These are phyloP conservation scores for Poecilobothrus nobilitatus DNA, from an alignment of 2,888 invertebrate genomes.

Conservation along the genomic window DNA sequence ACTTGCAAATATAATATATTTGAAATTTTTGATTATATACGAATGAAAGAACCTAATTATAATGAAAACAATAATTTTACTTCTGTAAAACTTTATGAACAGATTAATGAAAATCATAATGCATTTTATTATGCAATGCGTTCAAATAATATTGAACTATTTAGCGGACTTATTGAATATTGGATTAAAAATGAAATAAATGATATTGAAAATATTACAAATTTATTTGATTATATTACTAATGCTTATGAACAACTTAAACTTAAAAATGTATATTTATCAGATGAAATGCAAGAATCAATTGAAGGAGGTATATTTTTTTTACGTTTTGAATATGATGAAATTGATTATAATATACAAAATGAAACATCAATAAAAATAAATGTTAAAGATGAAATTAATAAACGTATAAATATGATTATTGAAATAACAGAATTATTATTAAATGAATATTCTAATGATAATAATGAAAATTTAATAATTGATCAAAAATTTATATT, in stretches of 20 bases:
- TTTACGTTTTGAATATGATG: slow-evolving; percentile 9
- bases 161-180: slow-evolving; percentile 23
- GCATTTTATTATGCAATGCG: slow-evolving; percentile 29
- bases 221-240: slow-evolving; percentile 25
- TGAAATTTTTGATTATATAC: no score
- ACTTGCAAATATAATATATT: no score
- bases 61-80: no score
- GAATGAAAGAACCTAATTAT: no score
- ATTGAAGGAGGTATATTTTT: slow-evolving; percentile 16
- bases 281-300: slow-evolving; percentile 22
- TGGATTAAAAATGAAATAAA: slow-evolving; percentile 19
- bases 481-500: slow-evolving; percentile 15
- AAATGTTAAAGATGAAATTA: not conserved
- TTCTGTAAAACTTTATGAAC: slow-evolving; percentile 10
- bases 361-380: not conserved
- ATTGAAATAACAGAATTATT: slow-evolving; percentile 9
- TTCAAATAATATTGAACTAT: slow-evolving; percentile 22
- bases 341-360: not conserved
- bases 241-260: slow-evolving; percentile 25
- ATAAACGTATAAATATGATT: slow-evolving; percentile 13
- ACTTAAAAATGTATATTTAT: slow-evolving; percentile 23
- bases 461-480: not conserved
- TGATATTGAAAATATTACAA: slow-evolving; percentile 4
- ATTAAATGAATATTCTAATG: not conserved
- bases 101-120: slow-evolving; percentile 21